These are phyloP conservation scores for Chelon labrosus DNA, from an alignment of 2,797 vertebrate genomes.

Conservation along the genomic window DNA sequence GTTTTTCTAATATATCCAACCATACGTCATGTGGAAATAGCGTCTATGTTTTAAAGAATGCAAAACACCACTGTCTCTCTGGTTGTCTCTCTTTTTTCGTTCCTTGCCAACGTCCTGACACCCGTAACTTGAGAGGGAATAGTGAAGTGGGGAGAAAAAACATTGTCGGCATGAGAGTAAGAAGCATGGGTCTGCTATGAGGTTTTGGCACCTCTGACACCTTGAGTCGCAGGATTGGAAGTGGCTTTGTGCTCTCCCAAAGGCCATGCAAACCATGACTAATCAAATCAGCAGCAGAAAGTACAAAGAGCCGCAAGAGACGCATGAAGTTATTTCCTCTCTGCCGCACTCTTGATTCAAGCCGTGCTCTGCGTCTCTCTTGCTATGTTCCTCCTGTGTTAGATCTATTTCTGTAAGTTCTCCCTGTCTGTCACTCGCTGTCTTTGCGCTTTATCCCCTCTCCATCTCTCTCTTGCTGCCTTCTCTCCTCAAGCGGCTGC, in stretches of 20 bases:
- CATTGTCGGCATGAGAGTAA: slow-evolving; percentile 32
- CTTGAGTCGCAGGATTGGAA: slow-evolving; percentile 46
- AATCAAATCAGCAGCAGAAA: slow-evolving; percentile 70
- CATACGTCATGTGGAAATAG: slow-evolving; percentile 50
- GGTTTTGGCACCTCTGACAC: slow-evolving; percentile 60
- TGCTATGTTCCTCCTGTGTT: slow-evolving; percentile 11
- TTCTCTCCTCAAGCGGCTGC: slow-evolving; percentile 28
- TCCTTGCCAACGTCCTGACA: slow-evolving; percentile 54
- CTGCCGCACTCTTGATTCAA: slow-evolving; percentile 47
- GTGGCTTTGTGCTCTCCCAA: slow-evolving; percentile 41
- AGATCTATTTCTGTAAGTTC: slow-evolving; percentile 57
- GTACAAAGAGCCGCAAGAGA: slow-evolving; percentile 59
- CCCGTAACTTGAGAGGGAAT: slow-evolving; percentile 45
- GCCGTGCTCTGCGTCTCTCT: slow-evolving; percentile 11
- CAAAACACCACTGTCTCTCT: slow-evolving; percentile 14
- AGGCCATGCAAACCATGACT: slow-evolving; percentile 55
- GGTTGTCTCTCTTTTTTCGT: slow-evolving; percentile 13
- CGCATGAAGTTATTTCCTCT: slow-evolving; percentile 38
- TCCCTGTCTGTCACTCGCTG: slow-evolving; percentile 27
- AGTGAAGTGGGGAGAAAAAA: slow-evolving; percentile 37
- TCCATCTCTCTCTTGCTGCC: slow-evolving; percentile 1
- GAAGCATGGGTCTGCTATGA: slow-evolving; percentile 26
- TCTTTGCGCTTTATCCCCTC: not conserved
- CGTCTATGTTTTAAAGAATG: slow-evolving; percentile 36
- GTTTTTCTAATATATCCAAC: not conserved